Conservation (phyloP, 2,888 invertebrate species). For the Cantharis nigra region DNA sequence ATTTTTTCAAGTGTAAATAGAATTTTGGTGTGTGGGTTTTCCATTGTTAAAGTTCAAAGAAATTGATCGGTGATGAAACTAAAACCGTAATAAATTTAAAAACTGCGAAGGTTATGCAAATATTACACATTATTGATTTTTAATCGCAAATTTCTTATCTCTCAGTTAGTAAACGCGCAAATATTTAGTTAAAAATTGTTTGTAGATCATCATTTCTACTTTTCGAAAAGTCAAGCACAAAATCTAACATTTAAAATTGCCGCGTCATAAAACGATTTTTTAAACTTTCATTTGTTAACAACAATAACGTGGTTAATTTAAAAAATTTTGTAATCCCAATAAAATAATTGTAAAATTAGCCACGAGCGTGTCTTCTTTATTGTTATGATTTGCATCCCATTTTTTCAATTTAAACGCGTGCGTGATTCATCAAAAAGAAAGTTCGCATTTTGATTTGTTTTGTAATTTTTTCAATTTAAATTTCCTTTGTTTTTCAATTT, state of each 20-base stretch:
- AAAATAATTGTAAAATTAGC: not conserved
- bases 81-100: not conserved
- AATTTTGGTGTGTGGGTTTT: not conserved
- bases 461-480: constrained; percentile 6
- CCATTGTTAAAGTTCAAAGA: not conserved
- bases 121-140: not conserved
- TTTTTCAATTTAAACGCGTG: constrained; percentile 13
- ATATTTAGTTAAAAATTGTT: not conserved
- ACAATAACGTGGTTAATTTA: constrained; percentile 3
- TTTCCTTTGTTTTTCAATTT: not conserved
- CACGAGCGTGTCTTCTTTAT: constrained; percentile 6
- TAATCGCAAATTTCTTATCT: not conserved
- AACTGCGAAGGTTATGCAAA: not conserved
- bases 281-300: constrained; percentile 15
- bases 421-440: constrained; percentile 22
- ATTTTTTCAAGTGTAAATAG: not conserved
- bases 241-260: constrained; percentile 19
- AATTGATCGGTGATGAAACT: not conserved
- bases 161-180: not conserved
- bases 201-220: not conserved
- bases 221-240: not conserved
- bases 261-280: constrained; percentile 13
- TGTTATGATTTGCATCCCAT: constrained; percentile 9
- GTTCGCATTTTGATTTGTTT: constrained; percentile 14
- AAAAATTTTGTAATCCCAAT: constrained; percentile 9